phyloP scores from a whole-genome alignment of 2,888 invertebrate genomes.

The Megastigmus dorsalis region DNA sequence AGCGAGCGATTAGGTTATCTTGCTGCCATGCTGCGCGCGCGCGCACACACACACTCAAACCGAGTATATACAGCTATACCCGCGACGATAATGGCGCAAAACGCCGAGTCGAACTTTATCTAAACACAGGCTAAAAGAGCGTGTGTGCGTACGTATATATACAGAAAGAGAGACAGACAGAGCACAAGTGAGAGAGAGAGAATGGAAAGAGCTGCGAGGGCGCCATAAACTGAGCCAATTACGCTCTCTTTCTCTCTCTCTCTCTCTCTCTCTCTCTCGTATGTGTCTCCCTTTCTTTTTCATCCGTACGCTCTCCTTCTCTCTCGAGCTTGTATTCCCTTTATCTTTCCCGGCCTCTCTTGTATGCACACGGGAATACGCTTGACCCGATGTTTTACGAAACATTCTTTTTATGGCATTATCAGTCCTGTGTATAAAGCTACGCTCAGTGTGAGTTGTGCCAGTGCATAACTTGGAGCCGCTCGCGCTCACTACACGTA shows the following conservation, averaged over 20 bases:
- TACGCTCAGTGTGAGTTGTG: background rate
- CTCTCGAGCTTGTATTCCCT: constrained; percentile 1
- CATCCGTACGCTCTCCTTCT: background rate
- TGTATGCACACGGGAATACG: background rate
- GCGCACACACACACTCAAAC: too few species aligned
- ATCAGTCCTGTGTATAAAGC: background rate
- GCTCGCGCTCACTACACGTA: too few species aligned
- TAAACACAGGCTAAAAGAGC: constrained; percentile 51
- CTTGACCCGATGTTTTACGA: constrained; percentile 20
- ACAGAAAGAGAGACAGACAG: too few species aligned
- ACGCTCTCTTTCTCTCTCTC: constrained; percentile 20
- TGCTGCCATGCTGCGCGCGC: background rate
- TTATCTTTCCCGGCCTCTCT: constrained; percentile 15
- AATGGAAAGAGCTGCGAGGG: constrained; percentile 47
- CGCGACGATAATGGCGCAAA: constrained; percentile 55
- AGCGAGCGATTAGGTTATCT: constrained; percentile 65
- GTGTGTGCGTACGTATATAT: constrained; percentile 33
- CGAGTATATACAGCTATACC: too few species aligned
- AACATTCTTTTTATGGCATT: constrained; percentile 9
- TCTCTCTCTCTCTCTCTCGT: background rate
- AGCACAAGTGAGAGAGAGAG: background rate
- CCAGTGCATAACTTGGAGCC: too few species aligned
- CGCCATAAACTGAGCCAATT: constrained; percentile 64
- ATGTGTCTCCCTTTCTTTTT: background rate
- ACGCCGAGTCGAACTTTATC: constrained; percentile 58